These are phyloP conservation scores for Lacerta agilis DNA, from an alignment of 2,797 vertebrate genomes.

Conservation along the genomic window DNA sequence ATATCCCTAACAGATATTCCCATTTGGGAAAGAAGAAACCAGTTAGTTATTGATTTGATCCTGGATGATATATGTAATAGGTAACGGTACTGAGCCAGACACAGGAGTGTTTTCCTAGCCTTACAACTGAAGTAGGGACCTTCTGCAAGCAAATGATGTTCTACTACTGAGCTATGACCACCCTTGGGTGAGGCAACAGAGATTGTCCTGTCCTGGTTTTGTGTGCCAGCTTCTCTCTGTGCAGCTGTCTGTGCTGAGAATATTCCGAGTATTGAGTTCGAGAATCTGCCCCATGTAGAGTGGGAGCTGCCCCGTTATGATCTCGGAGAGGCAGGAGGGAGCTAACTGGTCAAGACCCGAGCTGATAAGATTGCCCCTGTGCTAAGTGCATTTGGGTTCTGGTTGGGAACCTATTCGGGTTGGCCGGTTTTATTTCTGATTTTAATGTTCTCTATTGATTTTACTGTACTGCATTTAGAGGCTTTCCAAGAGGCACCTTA, in stretches of 20 bases:
- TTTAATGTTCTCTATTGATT: slow-evolving; percentile 63
- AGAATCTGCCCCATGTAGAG: slow-evolving; percentile 9
- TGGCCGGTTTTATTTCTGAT: slow-evolving; percentile 61
- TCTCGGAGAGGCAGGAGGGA: neutral
- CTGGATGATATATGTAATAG: neutral
- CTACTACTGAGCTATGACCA: neutral
- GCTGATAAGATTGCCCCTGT: slow-evolving; percentile 19
- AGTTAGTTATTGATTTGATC: neutral
- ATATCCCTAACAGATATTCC: neutral
- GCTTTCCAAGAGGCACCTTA: slow-evolving; percentile 44
- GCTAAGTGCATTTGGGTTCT: slow-evolving; percentile 37
- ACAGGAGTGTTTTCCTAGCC: neutral
- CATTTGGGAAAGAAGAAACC: neutral
- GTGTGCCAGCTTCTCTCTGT: neutral
- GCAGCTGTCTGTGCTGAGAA: neutral
- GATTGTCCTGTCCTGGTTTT: neutral
- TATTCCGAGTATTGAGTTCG: neutral
- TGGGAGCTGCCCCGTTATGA: neutral
- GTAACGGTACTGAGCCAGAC: neutral
- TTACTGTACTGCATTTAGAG: slow-evolving; percentile 56
- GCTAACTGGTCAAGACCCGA: slow-evolving; percentile 18
- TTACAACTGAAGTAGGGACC: neutral
- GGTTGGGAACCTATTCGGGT: slow-evolving; percentile 29
- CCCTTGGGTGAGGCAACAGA: neutral
- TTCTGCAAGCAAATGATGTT: neutral